Conservation (phyloP, 1,140 invertebrate species). For the Drosophila athabasca region DNA sequence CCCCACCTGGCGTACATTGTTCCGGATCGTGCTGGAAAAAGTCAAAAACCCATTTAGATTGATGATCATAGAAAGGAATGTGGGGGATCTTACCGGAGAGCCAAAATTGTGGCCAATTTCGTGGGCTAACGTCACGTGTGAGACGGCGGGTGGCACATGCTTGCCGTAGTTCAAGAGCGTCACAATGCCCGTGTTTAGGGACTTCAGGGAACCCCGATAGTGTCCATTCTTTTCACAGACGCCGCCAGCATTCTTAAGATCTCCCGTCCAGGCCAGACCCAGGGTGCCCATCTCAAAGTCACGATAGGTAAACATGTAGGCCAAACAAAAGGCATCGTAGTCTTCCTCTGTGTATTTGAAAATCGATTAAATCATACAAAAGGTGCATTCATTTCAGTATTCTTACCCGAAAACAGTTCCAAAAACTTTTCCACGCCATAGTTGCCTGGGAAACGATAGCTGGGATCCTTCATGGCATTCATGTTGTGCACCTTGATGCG, state of each 20-base stretch:
- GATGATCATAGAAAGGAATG: not conserved
- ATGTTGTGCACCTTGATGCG: constrained; percentile 96
- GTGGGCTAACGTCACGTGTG: constrained; percentile 98
- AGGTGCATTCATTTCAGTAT: not conserved
- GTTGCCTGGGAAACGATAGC: constrained; percentile 95
- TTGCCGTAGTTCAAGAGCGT: constrained; percentile 99
- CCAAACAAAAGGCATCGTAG: constrained; percentile 98
- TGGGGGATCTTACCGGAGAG: constrained; percentile 90
- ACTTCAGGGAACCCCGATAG: constrained; percentile 96
- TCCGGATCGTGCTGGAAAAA: constrained; percentile 95
- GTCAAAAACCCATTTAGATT: not conserved
- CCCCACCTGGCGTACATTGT: constrained; percentile 94
- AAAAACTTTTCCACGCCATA: constrained; percentile 97
- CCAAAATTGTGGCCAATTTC: constrained; percentile 99
- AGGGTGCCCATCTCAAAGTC: constrained; percentile 99
- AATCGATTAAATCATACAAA: not conserved
- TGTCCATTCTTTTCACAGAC: constrained; percentile 98
- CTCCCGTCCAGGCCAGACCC: constrained; percentile 98
- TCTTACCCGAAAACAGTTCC: constrained; percentile 94
- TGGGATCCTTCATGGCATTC: constrained; percentile 91
- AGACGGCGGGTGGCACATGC: constrained; percentile 98
- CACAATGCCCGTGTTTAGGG: constrained; percentile 98
- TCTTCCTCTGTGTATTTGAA: constrained; percentile 91
- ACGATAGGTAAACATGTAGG: constrained; percentile 99
- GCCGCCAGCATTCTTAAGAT: constrained; percentile 96